A percentile compares a stretch with the other conserved stretches of the same genome.
Evolutionary conservation across 2,113 vertebrate genomes (phyloP).

Genomic region (Asarcornis scutulata): DNA sequence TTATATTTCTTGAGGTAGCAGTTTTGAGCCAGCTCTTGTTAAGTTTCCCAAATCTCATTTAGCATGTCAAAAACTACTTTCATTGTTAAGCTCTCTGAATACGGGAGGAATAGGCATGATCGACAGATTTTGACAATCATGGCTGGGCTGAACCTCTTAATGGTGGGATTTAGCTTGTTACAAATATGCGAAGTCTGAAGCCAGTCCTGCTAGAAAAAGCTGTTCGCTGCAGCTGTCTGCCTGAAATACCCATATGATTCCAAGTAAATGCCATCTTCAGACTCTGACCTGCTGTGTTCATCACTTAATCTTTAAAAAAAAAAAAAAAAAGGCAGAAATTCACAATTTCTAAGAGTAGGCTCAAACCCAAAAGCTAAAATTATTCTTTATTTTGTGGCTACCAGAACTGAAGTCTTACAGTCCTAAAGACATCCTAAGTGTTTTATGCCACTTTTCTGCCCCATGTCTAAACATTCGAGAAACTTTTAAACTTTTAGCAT

Average conservation of each 20-base stretch:
- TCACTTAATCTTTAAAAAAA: neutral
- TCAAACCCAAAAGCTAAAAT: neutral
- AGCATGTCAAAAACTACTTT: slow-evolving; percentile 32
- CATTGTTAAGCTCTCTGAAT: slow-evolving; percentile 43
- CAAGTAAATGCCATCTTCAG: neutral
- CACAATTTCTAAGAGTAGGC: neutral
- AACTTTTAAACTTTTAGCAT: neutral
- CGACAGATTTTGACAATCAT: slow-evolving; percentile 31
- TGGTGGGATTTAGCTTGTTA: slow-evolving; percentile 20
- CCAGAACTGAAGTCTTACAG: neutral
- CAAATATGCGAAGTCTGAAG: neutral
- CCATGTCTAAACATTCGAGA: neutral
- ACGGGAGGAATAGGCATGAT: neutral
- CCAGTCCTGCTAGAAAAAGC: neutral
- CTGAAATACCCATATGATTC: neutral
- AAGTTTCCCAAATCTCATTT: slow-evolving; percentile 44
- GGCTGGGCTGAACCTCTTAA: neutral
- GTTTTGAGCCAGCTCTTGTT: slow-evolving; percentile 34
- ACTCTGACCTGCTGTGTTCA: neutral
- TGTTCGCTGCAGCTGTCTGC: neutral
- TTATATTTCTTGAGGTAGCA: slow-evolving; percentile 39
- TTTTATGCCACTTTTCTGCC: neutral
- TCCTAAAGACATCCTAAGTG: neutral
- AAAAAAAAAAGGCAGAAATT: neutral
- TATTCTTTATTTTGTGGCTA: neutral